Conservation (phyloP, 23 tunicate species). For the Diplosoma virens region DNA sequence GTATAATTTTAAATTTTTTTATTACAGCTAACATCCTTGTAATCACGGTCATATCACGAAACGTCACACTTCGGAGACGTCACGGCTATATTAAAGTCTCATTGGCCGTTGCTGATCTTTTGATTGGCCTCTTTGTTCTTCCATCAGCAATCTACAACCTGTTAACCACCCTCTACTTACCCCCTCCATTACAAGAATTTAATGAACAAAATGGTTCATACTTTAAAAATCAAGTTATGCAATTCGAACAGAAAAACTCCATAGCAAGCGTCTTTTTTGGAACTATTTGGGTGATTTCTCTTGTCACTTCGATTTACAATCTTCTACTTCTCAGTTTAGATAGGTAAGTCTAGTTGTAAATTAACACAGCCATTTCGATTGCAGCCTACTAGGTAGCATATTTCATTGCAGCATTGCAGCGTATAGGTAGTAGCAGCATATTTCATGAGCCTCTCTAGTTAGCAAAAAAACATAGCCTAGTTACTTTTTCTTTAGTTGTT, state of each 20-base stretch:
- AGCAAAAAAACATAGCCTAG: too few relatives aligned
- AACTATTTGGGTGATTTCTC: constrained; percentile 58
- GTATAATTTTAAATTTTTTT: too few relatives aligned
- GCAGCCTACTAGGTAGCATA: too few relatives aligned
- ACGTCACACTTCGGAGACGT: constrained; percentile 42
- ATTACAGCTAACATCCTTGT: constrained; percentile 79
- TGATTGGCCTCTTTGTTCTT: constrained; percentile 71
- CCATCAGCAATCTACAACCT: constrained; percentile 76
- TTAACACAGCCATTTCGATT: too few relatives aligned
- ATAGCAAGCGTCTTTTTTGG: constrained; percentile 75
- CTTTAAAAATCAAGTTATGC: background rate
- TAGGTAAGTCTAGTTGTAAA: too few relatives aligned
- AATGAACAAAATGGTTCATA: background rate
- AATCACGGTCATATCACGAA: constrained; percentile 56
- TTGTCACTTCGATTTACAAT: constrained; percentile 70
- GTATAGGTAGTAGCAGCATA: too few relatives aligned
- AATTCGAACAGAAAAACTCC: constrained; percentile 44
- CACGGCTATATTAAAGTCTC: constrained; percentile 92
- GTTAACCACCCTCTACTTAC: constrained; percentile 44
- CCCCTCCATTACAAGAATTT: background rate
- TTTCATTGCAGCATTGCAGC: too few relatives aligned
- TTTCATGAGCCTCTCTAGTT: too few relatives aligned
- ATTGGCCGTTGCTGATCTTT: constrained; percentile 69
- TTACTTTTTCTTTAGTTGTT: too few relatives aligned
- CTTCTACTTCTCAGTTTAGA: constrained; percentile 70